These are phyloP conservation scores for Watersipora subatra DNA, from an alignment of 1,140 invertebrate genomes.

Conservation along the genomic window DNA sequence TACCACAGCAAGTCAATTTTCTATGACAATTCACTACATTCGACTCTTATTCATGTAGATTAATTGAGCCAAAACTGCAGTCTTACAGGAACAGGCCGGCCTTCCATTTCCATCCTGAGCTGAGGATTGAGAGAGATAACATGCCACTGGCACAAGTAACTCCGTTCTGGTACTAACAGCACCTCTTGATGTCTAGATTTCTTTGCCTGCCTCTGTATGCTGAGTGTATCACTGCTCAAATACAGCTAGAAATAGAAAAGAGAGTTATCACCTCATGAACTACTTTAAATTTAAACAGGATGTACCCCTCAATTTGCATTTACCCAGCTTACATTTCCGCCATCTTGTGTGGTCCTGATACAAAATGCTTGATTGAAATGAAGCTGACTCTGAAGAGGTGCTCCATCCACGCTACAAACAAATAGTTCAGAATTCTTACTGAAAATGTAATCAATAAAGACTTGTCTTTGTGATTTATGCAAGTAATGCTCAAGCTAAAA, in stretches of 20 bases:
- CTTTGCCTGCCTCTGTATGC: conserved; percentile 22
- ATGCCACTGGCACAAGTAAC: conserved; percentile 27
- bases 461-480: too few species aligned
- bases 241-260: conserved; percentile 19
- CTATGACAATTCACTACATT: too few species aligned
- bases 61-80: too few species aligned
- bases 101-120: conserved; percentile 34
- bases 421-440: not conserved
- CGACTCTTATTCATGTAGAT: too few species aligned
- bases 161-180: conserved; percentile 19
- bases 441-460: not conserved
- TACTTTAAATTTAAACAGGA: too few species aligned
- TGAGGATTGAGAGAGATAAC: conserved; percentile 29
- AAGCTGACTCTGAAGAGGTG: conserved; percentile 20
- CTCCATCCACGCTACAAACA: conserved; percentile 23
- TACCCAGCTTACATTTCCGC: conserved; percentile 7
- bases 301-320: too few species aligned
- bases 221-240: conserved; percentile 25
- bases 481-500: too few species aligned
- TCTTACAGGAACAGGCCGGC: conserved; percentile 29
- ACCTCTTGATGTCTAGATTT: conserved; percentile 31
- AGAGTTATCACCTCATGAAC: not conserved
- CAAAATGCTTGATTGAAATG: conserved; percentile 34
- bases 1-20: too few species aligned
- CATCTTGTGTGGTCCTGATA: conserved; percentile 22